Percentiles rank a stretch among this genome's conserved stretches.
phyloP scores from a whole-genome alignment of 2,888 invertebrate genomes.

The Eueremaeus valkanovi region DNA sequence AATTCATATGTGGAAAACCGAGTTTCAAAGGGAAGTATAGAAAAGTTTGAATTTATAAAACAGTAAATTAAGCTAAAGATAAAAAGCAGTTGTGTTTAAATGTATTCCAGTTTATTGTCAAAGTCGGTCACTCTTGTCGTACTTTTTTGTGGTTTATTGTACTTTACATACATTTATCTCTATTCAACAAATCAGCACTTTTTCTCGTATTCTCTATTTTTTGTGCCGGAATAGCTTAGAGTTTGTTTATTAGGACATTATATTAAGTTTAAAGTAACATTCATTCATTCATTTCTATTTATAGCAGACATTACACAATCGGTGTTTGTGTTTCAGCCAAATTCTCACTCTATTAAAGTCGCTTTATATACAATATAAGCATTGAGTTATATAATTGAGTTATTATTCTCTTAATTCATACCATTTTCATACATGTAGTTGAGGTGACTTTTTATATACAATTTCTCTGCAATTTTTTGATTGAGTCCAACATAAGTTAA shows the following conservation, averaged over 20 bases:
- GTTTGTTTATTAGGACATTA: slow-evolving; percentile 11
- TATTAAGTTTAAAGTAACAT: slow-evolving; percentile 20
- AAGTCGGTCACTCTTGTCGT: too few relatives aligned
- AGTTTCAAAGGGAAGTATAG: too few relatives aligned
- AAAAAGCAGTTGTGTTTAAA: too few relatives aligned
- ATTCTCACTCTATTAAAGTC: slow-evolving; percentile 14
- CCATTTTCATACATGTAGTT: neutral
- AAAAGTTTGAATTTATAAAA: too few relatives aligned
- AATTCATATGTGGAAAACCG: too few relatives aligned
- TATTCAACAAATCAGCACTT: too few relatives aligned
- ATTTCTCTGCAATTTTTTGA: neutral
- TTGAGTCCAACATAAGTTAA: neutral
- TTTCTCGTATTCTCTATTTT: too few relatives aligned
- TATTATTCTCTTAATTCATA: neutral
- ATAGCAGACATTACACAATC: slow-evolving; percentile 4
- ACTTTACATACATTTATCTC: too few relatives aligned
- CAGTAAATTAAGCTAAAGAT: too few relatives aligned
- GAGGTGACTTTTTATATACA: neutral
- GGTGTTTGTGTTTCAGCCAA: neutral
- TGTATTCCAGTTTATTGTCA: too few relatives aligned
- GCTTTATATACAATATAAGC: neutral
- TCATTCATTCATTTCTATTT: slow-evolving; percentile 11
- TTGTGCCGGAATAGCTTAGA: too few relatives aligned
- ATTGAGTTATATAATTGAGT: neutral
- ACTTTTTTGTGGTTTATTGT: too few relatives aligned